Percentiles rank a stretch among this genome's conserved stretches.
These are phyloP conservation scores for Neria commutata DNA, from an alignment of 2,888 invertebrate species.

Conservation along the genomic window DNA sequence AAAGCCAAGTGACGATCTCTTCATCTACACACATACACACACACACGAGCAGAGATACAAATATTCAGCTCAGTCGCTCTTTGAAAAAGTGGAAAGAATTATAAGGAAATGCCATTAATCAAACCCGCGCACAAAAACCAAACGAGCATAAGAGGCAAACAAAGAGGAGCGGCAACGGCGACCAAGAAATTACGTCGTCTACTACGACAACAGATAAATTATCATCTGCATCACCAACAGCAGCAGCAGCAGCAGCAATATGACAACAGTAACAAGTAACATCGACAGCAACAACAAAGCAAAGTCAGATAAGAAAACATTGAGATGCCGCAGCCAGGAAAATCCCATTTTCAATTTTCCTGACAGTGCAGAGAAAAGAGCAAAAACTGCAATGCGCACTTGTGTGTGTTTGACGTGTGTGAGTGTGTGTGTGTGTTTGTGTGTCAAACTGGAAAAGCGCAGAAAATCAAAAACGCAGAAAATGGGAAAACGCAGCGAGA, in stretches of 20 bases:
- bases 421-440: too few relatives aligned
- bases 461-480: background rate
- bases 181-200: background rate
- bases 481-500: background rate
- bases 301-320: background rate
- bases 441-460: too few relatives aligned
- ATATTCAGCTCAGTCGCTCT: too few relatives aligned
- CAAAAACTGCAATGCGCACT: background rate
- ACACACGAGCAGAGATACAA: background rate
- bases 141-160: background rate
- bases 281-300: background rate
- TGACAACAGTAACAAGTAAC: background rate
- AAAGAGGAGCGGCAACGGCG: background rate
- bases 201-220: background rate
- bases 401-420: background rate
- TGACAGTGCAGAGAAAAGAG: too few relatives aligned
- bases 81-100: background rate
- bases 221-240: background rate
- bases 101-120: constrained; percentile 2
- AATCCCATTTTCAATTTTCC: constrained; percentile 1
- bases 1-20: too few relatives aligned
- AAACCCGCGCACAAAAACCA: background rate
- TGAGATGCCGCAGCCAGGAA: background rate
- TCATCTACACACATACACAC: background rate
- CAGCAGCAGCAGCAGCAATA: background rate